Percentiles rank a stretch among this genome's conserved stretches.
phyloP scores from a whole-genome alignment of 2,888 invertebrate species.

The Apamea epomidion region DNA sequence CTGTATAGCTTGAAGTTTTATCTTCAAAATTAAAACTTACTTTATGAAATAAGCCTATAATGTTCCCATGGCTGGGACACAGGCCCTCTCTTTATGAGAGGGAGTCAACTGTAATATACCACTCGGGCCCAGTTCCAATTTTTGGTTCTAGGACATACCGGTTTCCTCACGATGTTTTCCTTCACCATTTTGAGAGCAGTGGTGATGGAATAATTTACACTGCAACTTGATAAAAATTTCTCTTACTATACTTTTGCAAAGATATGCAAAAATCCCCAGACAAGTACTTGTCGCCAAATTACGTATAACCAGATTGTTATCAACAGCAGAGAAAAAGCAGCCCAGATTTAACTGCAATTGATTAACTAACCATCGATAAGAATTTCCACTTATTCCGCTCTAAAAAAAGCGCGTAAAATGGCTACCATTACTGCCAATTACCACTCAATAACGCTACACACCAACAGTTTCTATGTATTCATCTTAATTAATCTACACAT shows the following conservation, averaged over 20 bases:
- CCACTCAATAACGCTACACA: conserved; percentile 32
- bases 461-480: conserved; percentile 43
- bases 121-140: too few species aligned
- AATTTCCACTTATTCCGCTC: conserved; percentile 41
- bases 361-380: conserved; percentile 36
- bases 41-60: too few species aligned
- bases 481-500: conserved; percentile 49
- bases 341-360: conserved; percentile 18
- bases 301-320: not conserved
- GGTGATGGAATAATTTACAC: too few species aligned
- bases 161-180: too few species aligned
- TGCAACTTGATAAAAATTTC: too few species aligned
- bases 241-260: not conserved
- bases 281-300: not conserved
- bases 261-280: not conserved
- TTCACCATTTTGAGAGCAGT: too few species aligned
- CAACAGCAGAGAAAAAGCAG: not conserved
- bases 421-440: conserved; percentile 38
- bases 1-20: too few species aligned
- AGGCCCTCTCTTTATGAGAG: too few species aligned
- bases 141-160: too few species aligned
- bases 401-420: conserved; percentile 33
- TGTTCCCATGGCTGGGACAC: too few species aligned
- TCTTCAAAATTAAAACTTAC: too few species aligned
- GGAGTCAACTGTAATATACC: too few species aligned